Conservation (phyloP, 1,140 invertebrate species). For the Ceratitis capitata region DNA sequence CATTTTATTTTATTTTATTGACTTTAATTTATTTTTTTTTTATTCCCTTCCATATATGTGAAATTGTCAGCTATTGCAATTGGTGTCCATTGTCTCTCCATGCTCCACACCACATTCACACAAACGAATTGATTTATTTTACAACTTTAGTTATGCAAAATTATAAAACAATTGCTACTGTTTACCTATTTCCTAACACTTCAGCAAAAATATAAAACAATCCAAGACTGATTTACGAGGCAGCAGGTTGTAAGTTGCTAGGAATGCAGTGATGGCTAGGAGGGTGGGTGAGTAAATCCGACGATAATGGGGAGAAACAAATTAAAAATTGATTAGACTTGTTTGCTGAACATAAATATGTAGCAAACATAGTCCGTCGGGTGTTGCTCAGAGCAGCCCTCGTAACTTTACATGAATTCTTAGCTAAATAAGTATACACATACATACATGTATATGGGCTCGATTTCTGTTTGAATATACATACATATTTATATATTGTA, state of each 20-base stretch:
- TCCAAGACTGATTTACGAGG: not conserved
- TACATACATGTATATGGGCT: not conserved
- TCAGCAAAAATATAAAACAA: not conserved
- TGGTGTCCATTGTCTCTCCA: too few relatives aligned
- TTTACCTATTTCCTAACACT: not conserved
- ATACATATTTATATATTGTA: not conserved
- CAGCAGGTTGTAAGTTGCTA: not conserved
- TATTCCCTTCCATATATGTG: too few relatives aligned
- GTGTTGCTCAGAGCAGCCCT: too few relatives aligned
- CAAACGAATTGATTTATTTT: not conserved
- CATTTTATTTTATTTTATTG: too few relatives aligned
- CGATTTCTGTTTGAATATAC: not conserved
- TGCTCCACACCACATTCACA: too few relatives aligned
- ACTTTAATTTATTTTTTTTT: too few relatives aligned
- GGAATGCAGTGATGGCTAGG: too few relatives aligned
- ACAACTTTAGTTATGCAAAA: not conserved
- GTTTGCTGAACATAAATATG: too few relatives aligned
- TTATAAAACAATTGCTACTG: conserved; percentile 15
- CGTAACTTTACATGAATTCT: too few relatives aligned
- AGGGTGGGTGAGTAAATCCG: not conserved
- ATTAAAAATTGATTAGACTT: too few relatives aligned
- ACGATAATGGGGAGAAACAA: not conserved
- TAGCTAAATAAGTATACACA: not conserved
- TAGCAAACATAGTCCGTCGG: too few relatives aligned
- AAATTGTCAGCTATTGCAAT: too few relatives aligned